A percentile compares a stretch with the other conserved stretches of the same genome.
phyloP scores from a whole-genome alignment of 2,888 invertebrate species.

The Octonoba sinensis region DNA sequence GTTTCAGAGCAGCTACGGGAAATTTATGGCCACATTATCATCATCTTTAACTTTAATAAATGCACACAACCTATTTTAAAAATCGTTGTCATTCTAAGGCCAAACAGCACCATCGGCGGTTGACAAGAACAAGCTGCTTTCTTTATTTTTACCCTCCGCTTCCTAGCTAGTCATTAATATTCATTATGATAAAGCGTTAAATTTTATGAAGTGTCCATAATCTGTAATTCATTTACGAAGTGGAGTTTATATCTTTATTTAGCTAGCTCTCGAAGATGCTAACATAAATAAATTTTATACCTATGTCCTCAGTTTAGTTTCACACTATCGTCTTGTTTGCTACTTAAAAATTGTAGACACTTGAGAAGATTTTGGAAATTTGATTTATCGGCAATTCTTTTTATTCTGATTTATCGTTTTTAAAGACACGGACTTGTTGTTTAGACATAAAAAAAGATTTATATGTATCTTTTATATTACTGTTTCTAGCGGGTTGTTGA shows the following conservation, averaged over 20 bases:
- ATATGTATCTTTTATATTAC: no score
- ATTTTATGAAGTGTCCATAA: conserved; percentile 35
- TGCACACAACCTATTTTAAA: conserved; percentile 35
- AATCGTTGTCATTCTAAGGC: conserved; percentile 22
- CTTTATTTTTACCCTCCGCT: not conserved
- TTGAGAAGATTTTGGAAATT: no score
- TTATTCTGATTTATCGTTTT: no score
- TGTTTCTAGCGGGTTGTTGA: no score
- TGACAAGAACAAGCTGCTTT: not conserved
- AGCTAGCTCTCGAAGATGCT: not conserved
- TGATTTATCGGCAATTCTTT: no score
- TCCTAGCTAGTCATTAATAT: conserved; percentile 32
- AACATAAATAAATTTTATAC: no score
- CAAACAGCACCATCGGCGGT: not conserved
- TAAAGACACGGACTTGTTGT: no score
- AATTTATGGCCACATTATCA: conserved; percentile 35
- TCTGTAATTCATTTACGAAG: conserved; percentile 34
- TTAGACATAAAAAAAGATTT: no score
- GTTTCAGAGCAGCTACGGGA: not conserved
- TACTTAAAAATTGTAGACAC: no score
- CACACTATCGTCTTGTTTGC: no score
- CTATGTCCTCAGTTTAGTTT: no score
- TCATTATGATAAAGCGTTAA: conserved; percentile 54
- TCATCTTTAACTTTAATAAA: conserved; percentile 42
- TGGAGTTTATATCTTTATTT: conserved; percentile 17